Conservation (phyloP, 1,140 invertebrate species). For the Caenorhabditis remanei region DNA sequence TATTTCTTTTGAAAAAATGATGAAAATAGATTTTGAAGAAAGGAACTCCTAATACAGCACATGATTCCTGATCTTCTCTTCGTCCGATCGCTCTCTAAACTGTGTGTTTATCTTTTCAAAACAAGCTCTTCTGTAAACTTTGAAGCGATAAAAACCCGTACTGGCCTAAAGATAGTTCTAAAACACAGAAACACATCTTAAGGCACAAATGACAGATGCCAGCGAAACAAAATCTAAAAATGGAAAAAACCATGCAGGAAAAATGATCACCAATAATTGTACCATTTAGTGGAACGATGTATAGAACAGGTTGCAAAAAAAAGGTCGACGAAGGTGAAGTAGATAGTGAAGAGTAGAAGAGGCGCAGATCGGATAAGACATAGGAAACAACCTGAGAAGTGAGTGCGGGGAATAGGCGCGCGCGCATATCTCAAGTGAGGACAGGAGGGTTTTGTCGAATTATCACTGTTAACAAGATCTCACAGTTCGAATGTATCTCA, state of each 20-base stretch:
- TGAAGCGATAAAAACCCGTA: not conserved
- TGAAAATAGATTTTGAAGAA: not conserved
- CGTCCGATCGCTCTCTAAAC: not conserved
- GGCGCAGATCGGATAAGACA: constrained; percentile 25
- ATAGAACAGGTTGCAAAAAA: constrained; percentile 34
- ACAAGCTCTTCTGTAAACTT: constrained; percentile 46
- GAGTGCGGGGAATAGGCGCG: not conserved
- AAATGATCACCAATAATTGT: constrained; percentile 29
- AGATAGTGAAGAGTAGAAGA: not conserved
- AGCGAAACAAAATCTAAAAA: not conserved
- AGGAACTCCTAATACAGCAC: not conserved
- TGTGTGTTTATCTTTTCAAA: constrained; percentile 24
- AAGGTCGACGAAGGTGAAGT: not conserved
- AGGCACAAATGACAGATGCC: not conserved
- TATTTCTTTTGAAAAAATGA: too few relatives aligned
- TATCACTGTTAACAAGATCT: not conserved
- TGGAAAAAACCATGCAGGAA: not conserved
- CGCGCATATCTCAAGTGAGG: constrained; percentile 32
- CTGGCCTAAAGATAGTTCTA: not conserved
- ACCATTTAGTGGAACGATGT: constrained; percentile 39
- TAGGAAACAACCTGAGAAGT: not conserved
- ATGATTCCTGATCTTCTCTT: constrained; percentile 11
- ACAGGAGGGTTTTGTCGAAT: not conserved
- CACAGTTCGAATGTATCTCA: too few relatives aligned
- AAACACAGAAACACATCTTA: not conserved